phyloP scores from a whole-genome alignment of 2,797 vertebrate species.

The Esox masquinongy region DNA sequence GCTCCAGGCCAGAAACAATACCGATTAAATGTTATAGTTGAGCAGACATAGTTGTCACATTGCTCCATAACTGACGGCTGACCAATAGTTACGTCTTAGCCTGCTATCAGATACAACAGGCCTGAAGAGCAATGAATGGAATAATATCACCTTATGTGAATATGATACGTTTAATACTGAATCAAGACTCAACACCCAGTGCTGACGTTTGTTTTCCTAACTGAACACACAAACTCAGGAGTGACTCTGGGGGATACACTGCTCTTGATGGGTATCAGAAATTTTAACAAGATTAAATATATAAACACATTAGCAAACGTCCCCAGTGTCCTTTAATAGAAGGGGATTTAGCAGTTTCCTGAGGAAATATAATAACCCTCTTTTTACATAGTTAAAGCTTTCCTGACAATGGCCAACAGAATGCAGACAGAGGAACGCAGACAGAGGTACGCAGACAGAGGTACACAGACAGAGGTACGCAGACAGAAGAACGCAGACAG shows the following conservation, averaged over 20 bases:
- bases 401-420: constrained; percentile 42
- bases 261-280: constrained; percentile 51
- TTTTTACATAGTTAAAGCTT: constrained; percentile 51
- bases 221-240: constrained; percentile 47
- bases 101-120: neutral
- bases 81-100: neutral
- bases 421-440: constrained; percentile 35
- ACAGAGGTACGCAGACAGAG: neutral
- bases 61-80: neutral
- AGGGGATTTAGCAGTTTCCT: constrained; percentile 49
- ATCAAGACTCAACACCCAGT: constrained; percentile 18
- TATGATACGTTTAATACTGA: constrained; percentile 29
- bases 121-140: constrained; percentile 16
- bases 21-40: neutral
- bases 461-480: constrained; percentile 30
- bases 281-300: constrained; percentile 66
- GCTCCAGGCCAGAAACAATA: neutral
- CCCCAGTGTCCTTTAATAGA: constrained; percentile 56
- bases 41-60: neutral
- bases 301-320: constrained; percentile 72
- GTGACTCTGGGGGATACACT: constrained; percentile 32
- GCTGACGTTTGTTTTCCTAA: constrained; percentile 54
- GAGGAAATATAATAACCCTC: constrained; percentile 63
- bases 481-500: constrained; percentile 26
- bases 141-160: constrained; percentile 35